phyloP scores from a whole-genome alignment of 2,888 invertebrate genomes.

The Protophormia terraenovae region DNA sequence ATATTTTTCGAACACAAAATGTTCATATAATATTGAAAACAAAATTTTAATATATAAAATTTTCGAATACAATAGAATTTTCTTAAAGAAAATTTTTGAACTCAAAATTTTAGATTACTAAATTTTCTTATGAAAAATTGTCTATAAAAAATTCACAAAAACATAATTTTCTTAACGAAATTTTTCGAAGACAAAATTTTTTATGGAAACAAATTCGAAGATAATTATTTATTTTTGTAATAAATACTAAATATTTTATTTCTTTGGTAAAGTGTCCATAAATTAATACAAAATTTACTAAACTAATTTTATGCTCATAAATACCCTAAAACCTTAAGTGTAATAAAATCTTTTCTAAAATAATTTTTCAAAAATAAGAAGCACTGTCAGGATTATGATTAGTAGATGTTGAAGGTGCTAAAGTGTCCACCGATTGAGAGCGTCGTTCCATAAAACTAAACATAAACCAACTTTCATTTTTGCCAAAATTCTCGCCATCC shows the following conservation, averaged over 20 bases:
- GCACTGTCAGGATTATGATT: slow-evolving; percentile 4
- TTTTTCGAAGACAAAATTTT: no score
- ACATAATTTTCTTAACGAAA: no score
- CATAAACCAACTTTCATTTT: slow-evolving; percentile 82
- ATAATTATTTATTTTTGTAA: no score
- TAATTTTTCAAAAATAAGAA: slow-evolving; percentile 12
- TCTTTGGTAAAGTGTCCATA: not conserved
- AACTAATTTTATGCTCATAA: not conserved
- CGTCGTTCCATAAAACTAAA: slow-evolving; percentile 79
- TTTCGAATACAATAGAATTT: no score
- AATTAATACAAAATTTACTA: not conserved
- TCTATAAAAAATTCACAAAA: no score
- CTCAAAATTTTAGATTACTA: no score
- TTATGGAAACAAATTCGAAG: no score
- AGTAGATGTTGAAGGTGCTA: slow-evolving; percentile 60
- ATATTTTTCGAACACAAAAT: no score
- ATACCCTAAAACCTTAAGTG: not conserved
- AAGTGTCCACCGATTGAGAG: slow-evolving; percentile 71
- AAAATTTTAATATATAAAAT: no score
- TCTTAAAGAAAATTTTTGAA: no score
- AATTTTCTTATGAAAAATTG: no score
- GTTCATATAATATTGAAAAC: no score
- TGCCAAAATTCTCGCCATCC: slow-evolving; percentile 84
- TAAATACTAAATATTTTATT: not conserved
- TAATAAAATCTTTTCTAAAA: not conserved